phyloP scores from a whole-genome alignment of 2,113 vertebrate species.

The Porphyrio hochstetteri region DNA sequence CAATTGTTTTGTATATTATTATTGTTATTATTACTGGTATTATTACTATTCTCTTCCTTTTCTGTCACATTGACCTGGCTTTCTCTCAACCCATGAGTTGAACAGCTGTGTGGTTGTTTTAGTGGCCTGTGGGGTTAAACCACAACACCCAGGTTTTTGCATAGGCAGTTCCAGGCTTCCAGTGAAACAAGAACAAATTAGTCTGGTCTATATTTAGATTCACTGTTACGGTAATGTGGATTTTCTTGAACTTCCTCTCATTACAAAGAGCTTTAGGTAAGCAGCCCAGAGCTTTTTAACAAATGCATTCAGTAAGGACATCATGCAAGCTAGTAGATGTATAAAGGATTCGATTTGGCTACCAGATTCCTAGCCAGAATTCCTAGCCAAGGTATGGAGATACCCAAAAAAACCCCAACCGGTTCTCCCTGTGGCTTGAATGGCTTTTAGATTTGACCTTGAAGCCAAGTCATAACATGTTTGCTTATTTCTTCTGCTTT shows the following conservation, averaged over 20 bases:
- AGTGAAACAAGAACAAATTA: not conserved
- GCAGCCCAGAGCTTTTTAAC: slow-evolving; percentile 6
- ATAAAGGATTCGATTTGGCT: not conserved
- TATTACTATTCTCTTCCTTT: too few species aligned
- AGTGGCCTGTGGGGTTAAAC: too few species aligned
- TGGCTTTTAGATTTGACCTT: not conserved
- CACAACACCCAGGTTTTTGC: not conserved
- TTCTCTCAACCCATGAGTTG: too few species aligned
- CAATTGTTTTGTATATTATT: too few species aligned
- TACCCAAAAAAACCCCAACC: not conserved
- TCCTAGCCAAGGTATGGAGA: not conserved
- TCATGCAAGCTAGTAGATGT: not conserved
- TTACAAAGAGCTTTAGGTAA: not conserved
- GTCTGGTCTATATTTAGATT: slow-evolving; percentile 12
- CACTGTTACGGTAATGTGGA: not conserved
- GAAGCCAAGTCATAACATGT: not conserved
- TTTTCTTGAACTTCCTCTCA: slow-evolving; percentile 19
- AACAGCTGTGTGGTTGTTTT: too few species aligned
- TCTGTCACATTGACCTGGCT: too few species aligned
- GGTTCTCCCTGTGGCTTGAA: not conserved
- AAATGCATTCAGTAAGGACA: not conserved
- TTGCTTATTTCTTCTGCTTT: not conserved
- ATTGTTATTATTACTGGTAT: too few species aligned
- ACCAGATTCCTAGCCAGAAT: not conserved
- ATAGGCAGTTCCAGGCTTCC: not conserved